Conservation (phyloP, 2,797 vertebrate genomes). For the Stomatorhinus walkeri region DNA sequence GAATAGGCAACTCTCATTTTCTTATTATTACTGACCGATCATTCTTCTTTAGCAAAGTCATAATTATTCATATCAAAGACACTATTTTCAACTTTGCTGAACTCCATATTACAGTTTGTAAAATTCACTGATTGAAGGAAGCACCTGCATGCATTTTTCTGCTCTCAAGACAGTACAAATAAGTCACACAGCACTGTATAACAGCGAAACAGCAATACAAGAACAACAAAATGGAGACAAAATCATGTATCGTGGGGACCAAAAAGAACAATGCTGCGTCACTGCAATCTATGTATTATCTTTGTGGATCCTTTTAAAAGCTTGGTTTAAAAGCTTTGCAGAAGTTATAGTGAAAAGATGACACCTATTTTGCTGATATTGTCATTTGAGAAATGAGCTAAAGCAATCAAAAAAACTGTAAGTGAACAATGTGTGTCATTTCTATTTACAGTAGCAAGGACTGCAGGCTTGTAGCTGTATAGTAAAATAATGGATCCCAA, state of each 20-base stretch:
- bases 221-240: neutral
- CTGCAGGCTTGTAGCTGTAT: too few relatives aligned
- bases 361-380: too few relatives aligned
- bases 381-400: too few relatives aligned
- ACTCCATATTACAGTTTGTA: neutral
- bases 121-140: neutral
- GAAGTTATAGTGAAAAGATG: too few relatives aligned
- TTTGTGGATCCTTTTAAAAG: neutral
- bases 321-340: neutral
- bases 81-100: neutral
- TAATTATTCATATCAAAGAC: neutral
- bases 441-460: too few relatives aligned
- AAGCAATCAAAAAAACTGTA: too few relatives aligned
- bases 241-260: neutral
- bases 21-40: neutral
- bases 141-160: neutral
- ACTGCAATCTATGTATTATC: neutral
- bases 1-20: neutral
- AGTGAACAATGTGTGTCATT: too few relatives aligned
- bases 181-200: neutral
- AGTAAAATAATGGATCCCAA: too few relatives aligned
- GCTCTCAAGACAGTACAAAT: neutral
- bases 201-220: neutral
- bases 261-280: neutral
- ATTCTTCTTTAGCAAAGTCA: neutral